These are phyloP conservation scores for Aphidoletes aphidimyza DNA, from an alignment of 2,888 invertebrate genomes.

Conservation along the genomic window DNA sequence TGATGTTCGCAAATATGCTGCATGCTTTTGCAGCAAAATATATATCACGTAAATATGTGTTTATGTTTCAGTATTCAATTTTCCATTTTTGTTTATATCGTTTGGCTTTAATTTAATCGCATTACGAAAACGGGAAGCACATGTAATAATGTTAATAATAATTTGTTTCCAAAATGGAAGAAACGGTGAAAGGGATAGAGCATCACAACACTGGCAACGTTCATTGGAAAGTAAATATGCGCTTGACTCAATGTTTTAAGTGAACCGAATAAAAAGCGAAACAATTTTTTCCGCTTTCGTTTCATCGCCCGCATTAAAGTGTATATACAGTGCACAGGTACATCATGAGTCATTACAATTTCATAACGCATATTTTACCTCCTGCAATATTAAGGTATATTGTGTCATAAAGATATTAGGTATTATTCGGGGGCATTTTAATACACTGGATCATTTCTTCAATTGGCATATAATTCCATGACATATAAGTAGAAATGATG, in stretches of 20 bases:
- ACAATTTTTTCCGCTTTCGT: neutral
- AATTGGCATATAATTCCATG: constrained; percentile 5
- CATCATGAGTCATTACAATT: constrained; percentile 35
- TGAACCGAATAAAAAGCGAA: neutral
- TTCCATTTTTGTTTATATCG: constrained; percentile 50
- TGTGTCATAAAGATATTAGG: constrained; percentile 31
- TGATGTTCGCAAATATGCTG: neutral
- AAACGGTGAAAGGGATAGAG: neutral
- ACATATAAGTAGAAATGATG: neutral
- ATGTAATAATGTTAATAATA: constrained; percentile 47
- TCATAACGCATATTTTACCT: constrained; percentile 47
- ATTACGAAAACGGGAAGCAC: constrained; percentile 13
- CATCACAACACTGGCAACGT: too few relatives aligned
- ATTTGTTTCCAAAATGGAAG: constrained; percentile 31
- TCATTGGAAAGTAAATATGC: neutral
- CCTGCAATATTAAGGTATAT: constrained; percentile 20
- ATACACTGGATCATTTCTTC: constrained; percentile 13
- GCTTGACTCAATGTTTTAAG: neutral
- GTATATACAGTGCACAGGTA: neutral
- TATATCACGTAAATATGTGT: constrained; percentile 37
- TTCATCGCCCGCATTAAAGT: neutral
- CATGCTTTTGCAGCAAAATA: neutral
- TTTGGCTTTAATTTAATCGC: constrained; percentile 53
- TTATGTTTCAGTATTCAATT: constrained; percentile 2
- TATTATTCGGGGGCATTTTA: constrained; percentile 19